phyloP scores from a whole-genome alignment of 2,888 invertebrate species.

The Troides oblongomaculatus region DNA sequence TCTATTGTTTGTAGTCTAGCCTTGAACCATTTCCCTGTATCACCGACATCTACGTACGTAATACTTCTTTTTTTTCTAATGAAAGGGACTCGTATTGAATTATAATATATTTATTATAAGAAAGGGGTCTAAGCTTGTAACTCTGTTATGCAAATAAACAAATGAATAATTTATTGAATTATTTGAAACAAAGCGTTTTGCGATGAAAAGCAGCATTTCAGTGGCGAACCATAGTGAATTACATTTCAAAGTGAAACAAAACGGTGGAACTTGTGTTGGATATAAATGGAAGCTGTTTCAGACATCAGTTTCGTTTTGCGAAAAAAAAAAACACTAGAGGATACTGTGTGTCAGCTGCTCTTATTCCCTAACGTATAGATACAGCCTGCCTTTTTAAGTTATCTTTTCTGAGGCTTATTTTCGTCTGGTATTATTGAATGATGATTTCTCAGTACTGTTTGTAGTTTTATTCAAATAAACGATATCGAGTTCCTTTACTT shows the following conservation, averaged over 20 bases:
- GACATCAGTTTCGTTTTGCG: background rate
- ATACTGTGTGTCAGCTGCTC: background rate
- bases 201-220: constrained; percentile 4
- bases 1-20: too few relatives aligned
- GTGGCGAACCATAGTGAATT: constrained; percentile 6
- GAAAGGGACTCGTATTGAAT: background rate
- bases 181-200: constrained; percentile 10
- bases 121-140: background rate
- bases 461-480: too few relatives aligned
- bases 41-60: background rate
- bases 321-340: background rate
- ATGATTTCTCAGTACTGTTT: too few relatives aligned
- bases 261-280: background rate
- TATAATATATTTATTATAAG: background rate
- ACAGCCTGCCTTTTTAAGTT: background rate
- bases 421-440: background rate
- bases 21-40: too few relatives aligned
- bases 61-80: background rate
- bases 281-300: background rate
- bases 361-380: background rate
- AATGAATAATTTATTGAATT: constrained; percentile 19
- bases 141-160: constrained; percentile 9
- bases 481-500: too few relatives aligned
- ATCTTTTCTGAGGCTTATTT: background rate
- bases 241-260: constrained; percentile 21